Evolutionary conservation across 2,113 vertebrate species (phyloP), one percentile per base, ranked within the genome.

Genomic region (Cygnus atratus): DNA sequence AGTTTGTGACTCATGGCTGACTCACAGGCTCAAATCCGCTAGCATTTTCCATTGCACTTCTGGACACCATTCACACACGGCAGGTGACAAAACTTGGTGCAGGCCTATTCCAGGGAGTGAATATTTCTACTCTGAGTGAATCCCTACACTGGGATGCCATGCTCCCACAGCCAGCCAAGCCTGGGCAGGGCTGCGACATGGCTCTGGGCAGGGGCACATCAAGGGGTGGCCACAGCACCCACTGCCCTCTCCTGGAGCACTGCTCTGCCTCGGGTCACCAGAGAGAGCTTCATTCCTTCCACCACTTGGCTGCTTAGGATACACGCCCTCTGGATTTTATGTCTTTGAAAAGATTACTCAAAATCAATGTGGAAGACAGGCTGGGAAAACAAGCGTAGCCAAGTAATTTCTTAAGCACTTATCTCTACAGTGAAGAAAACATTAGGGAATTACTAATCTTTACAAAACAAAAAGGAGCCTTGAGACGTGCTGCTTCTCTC

Each of bases 371-470:
- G 67, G 75, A 90, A 96, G 92, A 71, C 90, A 86, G 79, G 61
- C 57, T 80, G 91, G 85, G 85, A 95, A 95, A 95, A 90, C 68
- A 95, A 93, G 86, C 57, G 76, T 93, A 87, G 77, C 87, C 85
- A 90, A 95, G 90, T 85, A 94, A 96, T 97, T 96, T 96, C 90
- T 94, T 96, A 93, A 94, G 72, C 82, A 74, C 76, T 78, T 96
- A 88, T 95, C 86, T 96, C 68, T 90, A 68, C 70, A 31, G 54
- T 62, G 58, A 92, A 84, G 76, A 80, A 66, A 93, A 59, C 92
- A 70, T 90, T 28, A 71, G 90, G 88, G 95, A 92, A 62, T 91
- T 92, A 92, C 86, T 94, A 94, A 96, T 91, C 96, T 95, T 92
- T 58, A 77, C 73, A 81, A 89, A 95, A 92, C 88, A 93, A 84